Percentiles rank a stretch among this genome's conserved stretches.
phyloP scores from a whole-genome alignment of 2,113 vertebrate genomes.

The Vulpes ferrilata region DNA sequence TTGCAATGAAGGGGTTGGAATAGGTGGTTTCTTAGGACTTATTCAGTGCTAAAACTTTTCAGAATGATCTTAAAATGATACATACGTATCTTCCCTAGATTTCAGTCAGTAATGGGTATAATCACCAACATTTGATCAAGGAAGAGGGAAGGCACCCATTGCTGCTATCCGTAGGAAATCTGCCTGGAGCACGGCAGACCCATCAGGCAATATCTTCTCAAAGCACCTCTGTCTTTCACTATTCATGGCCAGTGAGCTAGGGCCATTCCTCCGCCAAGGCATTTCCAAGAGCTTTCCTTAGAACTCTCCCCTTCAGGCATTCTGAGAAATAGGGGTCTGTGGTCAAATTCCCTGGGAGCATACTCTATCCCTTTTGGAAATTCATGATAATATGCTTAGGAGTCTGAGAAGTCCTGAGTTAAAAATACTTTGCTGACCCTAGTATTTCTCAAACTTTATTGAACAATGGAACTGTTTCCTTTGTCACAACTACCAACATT shows the following conservation, averaged over 20 bases:
- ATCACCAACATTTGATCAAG: not conserved
- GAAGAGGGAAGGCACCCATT: not conserved
- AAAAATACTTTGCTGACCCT: not conserved
- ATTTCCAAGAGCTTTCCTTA: not conserved
- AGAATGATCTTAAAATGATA: not conserved
- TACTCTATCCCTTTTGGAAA: not conserved
- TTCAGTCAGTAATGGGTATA: not conserved
- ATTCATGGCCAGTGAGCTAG: not conserved
- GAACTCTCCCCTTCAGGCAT: not conserved
- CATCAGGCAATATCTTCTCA: not conserved
- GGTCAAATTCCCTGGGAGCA: not conserved
- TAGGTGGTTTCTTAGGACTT: conserved; percentile 16
- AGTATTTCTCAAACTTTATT: conserved; percentile 18
- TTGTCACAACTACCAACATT: not conserved
- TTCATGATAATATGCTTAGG: not conserved
- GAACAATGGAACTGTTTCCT: not conserved
- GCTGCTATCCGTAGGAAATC: not conserved
- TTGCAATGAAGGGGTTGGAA: not conserved
- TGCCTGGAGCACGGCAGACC: not conserved
- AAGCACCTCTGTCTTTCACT: not conserved
- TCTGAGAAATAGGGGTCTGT: not conserved
- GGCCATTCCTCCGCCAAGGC: not conserved
- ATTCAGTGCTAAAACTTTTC: not conserved
- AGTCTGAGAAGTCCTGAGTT: not conserved
- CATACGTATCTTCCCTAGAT: not conserved